Percentiles rank a stretch among this genome's conserved stretches.
Evolutionary conservation across 2,888 invertebrate genomes (phyloP).

Genomic region (Acrobasis repandana): DNA sequence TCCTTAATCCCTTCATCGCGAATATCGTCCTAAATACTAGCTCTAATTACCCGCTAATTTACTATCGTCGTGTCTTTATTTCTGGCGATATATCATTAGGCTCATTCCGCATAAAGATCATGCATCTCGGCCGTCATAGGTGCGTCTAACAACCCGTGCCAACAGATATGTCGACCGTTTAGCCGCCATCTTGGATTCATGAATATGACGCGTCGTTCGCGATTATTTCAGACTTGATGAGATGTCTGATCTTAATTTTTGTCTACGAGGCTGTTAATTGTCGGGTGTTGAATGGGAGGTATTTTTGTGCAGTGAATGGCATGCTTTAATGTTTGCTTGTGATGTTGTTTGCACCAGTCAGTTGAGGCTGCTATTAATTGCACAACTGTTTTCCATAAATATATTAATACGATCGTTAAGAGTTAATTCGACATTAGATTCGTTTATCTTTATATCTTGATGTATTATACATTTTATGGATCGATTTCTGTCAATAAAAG

Average conservation of each 20-base stretch:
- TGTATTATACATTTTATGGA: too few species aligned
- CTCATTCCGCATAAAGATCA: slow-evolving; percentile 13
- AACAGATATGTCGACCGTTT: slow-evolving; percentile 50
- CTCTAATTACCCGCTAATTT: slow-evolving; percentile 18
- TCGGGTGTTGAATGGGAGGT: slow-evolving; percentile 12
- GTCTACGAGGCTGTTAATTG: slow-evolving; percentile 12
- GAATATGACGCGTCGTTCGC: slow-evolving; percentile 40
- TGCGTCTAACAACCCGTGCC: slow-evolving; percentile 34
- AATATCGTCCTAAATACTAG: slow-evolving; percentile 6
- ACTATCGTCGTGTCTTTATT: slow-evolving; percentile 16
- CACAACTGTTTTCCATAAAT: neutral
- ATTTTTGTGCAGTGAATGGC: slow-evolving; percentile 4
- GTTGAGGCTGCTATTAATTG: neutral
- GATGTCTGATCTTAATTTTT: slow-evolving; percentile 17
- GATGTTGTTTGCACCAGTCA: neutral
- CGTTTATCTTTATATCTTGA: too few species aligned
- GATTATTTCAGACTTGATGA: slow-evolving; percentile 24
- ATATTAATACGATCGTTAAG: neutral
- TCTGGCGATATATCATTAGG: slow-evolving; percentile 13
- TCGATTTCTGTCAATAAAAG: too few species aligned
- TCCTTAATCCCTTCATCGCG: slow-evolving; percentile 1
- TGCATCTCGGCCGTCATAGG: slow-evolving; percentile 38
- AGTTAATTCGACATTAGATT: too few species aligned
- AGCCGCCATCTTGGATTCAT: slow-evolving; percentile 40
- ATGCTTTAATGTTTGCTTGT: neutral